These are phyloP conservation scores for Cynopterus brachyotis DNA, from an alignment of 2,113 vertebrate genomes.

Conservation along the genomic window DNA sequence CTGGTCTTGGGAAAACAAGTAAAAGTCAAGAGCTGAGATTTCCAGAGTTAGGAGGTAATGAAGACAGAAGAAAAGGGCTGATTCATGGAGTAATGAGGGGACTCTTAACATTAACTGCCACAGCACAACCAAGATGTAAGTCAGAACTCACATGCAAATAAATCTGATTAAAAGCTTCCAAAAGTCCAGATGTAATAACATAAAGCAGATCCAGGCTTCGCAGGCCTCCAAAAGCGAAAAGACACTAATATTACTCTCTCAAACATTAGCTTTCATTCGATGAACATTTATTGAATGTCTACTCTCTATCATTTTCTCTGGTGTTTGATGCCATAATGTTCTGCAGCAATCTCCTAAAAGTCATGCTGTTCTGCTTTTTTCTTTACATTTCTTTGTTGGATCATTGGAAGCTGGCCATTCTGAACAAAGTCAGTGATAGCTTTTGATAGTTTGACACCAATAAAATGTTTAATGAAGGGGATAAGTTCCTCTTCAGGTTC, in stretches of 20 bases:
- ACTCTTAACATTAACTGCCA: neutral
- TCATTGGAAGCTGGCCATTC: neutral
- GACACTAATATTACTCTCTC: neutral
- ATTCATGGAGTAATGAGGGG: neutral
- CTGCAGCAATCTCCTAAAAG: neutral
- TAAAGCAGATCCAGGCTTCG: neutral
- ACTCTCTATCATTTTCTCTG: neutral
- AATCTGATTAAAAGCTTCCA: neutral
- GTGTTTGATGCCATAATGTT: neutral
- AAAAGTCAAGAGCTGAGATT: neutral
- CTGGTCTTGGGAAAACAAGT: neutral
- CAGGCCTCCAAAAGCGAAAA: neutral
- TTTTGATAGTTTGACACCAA: neutral
- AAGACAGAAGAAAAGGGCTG: neutral
- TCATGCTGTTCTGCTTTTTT: neutral
- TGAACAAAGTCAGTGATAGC: neutral
- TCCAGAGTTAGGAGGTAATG: neutral
- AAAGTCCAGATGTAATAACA: conserved; percentile 3
- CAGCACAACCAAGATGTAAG: neutral
- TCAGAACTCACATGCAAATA: neutral
- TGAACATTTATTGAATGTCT: neutral
- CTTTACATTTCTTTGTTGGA: neutral
- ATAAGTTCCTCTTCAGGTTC: neutral
- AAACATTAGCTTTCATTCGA: neutral
- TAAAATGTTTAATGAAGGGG: neutral